Evolutionary conservation across 2,888 invertebrate genomes (phyloP).

Genomic region (Tromatobia lineatoria): DNA sequence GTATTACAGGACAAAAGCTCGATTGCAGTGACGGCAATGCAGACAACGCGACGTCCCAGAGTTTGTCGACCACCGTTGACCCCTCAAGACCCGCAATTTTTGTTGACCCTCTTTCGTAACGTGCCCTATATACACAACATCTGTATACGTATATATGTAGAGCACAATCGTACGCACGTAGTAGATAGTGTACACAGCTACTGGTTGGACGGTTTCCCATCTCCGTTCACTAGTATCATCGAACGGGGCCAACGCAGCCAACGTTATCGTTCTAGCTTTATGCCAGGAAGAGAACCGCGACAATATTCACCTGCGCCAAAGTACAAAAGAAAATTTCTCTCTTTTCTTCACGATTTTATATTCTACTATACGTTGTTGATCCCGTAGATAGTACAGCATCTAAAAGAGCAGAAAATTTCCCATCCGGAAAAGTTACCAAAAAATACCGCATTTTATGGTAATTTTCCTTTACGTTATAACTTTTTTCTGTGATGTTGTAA

Average conservation of each 20-base stretch:
- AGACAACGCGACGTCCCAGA: constrained; percentile 18
- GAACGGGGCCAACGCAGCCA: constrained; percentile 33
- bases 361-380: neutral
- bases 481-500: neutral
- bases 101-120: constrained; percentile 29
- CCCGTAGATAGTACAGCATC: neutral
- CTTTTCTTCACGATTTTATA: neutral
- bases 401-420: neutral
- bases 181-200: constrained; percentile 16
- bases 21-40: neutral
- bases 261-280: constrained; percentile 20
- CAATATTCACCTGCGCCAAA: neutral
- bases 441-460: neutral
- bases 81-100: constrained; percentile 7
- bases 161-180: constrained; percentile 21
- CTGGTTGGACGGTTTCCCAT: constrained; percentile 41
- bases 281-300: constrained; percentile 17
- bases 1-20: neutral
- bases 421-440: no score
- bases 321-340: neutral
- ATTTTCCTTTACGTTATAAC: neutral
- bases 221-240: constrained; percentile 28
- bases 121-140: neutral
- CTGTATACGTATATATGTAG: neutral
- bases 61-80: constrained; percentile 25